phyloP scores from a whole-genome alignment of 2,113 vertebrate species.

The Coryphaenoides rupestris region DNA sequence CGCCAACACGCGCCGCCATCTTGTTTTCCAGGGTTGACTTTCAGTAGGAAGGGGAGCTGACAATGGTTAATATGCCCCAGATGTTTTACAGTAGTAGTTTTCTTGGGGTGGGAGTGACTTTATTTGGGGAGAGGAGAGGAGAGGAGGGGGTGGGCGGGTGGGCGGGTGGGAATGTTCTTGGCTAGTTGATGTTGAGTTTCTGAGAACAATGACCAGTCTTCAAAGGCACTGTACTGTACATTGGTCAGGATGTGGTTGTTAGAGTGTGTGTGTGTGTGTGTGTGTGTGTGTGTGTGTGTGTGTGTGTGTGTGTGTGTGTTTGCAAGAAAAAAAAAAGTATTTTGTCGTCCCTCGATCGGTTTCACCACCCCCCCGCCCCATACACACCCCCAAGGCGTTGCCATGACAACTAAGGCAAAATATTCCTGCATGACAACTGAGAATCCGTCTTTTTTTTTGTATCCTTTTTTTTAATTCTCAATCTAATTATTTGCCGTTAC shows the following conservation, averaged over 20 bases:
- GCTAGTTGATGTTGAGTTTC: slow-evolving; percentile 58
- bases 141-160: too few relatives aligned
- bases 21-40: too few relatives aligned
- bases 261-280: too few relatives aligned
- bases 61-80: not conserved
- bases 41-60: too few relatives aligned
- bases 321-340: slow-evolving; percentile 57
- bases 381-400: slow-evolving; percentile 73
- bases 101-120: slow-evolving; percentile 11
- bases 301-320: slow-evolving; percentile 22
- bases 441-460: slow-evolving; percentile 34
- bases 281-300: too few relatives aligned
- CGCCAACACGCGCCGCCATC: too few relatives aligned
- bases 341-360: slow-evolving; percentile 24
- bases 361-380: too few relatives aligned
- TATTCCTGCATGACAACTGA: slow-evolving; percentile 55
- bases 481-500: slow-evolving; percentile 41
- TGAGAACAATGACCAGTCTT: slow-evolving; percentile 53
- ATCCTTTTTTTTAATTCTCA: slow-evolving; percentile 24
- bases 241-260: slow-evolving; percentile 48
- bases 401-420: slow-evolving; percentile 80
- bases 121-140: not conserved
- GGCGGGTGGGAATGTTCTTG: slow-evolving; percentile 41
- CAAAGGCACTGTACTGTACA: slow-evolving; percentile 75
- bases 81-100: slow-evolving; percentile 12